These are phyloP conservation scores for Rhagoletis zephyria DNA, from an alignment of 1,140 invertebrate species.

Conservation along the genomic window DNA sequence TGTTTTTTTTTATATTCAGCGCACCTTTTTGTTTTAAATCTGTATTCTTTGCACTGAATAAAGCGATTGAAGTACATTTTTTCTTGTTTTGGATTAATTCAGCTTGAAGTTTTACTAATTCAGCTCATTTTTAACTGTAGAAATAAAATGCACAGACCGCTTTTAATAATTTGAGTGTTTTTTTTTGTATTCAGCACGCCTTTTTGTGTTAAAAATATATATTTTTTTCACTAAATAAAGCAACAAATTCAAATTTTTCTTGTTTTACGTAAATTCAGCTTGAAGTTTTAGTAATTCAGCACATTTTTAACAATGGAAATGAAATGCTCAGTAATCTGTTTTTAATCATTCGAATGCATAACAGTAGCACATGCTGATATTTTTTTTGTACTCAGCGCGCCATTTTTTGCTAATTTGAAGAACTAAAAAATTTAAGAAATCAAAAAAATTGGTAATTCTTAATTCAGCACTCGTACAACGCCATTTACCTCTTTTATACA, in stretches of 20 bases:
- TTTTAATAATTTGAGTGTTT: conserved; percentile 57
- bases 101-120: too few relatives aligned
- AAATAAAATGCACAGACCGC: conserved; percentile 24
- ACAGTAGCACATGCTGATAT: not conserved
- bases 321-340: conserved; percentile 38
- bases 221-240: too few relatives aligned
- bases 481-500: conserved; percentile 54
- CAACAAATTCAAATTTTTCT: too few relatives aligned
- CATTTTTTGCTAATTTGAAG: not conserved
- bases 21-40: too few relatives aligned
- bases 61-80: too few relatives aligned
- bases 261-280: too few relatives aligned
- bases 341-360: conserved; percentile 57
- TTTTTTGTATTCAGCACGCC: not conserved
- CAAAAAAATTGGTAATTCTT: not conserved
- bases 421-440: not conserved
- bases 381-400: not conserved
- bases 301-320: not conserved
- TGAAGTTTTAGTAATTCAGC: too few relatives aligned
- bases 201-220: not conserved
- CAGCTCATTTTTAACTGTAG: too few relatives aligned
- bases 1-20: too few relatives aligned
- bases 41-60: too few relatives aligned
- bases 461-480: conserved; percentile 4
- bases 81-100: too few relatives aligned